These are phyloP conservation scores for Elephantulus edwardii DNA, from an alignment of 2,113 vertebrate species.

Conservation along the genomic window DNA sequence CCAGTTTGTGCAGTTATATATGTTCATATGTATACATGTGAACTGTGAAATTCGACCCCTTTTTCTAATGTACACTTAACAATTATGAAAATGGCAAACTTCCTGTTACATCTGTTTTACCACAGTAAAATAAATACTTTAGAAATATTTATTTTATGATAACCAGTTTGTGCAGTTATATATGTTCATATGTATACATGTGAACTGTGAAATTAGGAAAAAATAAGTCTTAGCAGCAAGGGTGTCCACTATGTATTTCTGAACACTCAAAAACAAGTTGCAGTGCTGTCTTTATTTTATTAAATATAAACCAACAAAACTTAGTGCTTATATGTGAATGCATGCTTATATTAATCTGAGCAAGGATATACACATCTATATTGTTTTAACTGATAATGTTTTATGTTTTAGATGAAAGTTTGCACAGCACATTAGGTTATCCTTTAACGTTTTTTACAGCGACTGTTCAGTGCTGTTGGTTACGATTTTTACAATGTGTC, in stretches of 20 bases:
- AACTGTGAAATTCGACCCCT: constrained; percentile 48
- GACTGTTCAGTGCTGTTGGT: background rate
- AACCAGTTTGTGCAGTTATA: background rate
- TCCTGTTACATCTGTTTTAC: background rate
- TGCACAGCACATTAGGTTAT: background rate
- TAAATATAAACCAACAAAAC: background rate
- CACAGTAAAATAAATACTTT: background rate
- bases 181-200: background rate
- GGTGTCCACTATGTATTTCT: background rate
- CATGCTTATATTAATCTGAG: background rate
- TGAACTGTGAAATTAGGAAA: constrained; percentile 50
- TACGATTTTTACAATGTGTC: background rate
- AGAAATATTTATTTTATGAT: background rate
- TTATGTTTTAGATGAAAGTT: background rate
- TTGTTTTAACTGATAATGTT: too few relatives aligned
- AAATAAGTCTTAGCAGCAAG: constrained; percentile 9
- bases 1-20: background rate
- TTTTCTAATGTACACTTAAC: background rate
- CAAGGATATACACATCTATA: background rate
- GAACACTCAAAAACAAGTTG: background rate
- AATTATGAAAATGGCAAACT: background rate
- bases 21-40: background rate
- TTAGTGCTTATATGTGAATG: background rate
- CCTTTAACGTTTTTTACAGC: background rate
- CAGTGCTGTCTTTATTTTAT: constrained; percentile 24